Evolutionary conservation across 2,113 vertebrate genomes (phyloP), one percentile per base, ranked within the genome.

Genomic region (Pungitius pungitius): DNA sequence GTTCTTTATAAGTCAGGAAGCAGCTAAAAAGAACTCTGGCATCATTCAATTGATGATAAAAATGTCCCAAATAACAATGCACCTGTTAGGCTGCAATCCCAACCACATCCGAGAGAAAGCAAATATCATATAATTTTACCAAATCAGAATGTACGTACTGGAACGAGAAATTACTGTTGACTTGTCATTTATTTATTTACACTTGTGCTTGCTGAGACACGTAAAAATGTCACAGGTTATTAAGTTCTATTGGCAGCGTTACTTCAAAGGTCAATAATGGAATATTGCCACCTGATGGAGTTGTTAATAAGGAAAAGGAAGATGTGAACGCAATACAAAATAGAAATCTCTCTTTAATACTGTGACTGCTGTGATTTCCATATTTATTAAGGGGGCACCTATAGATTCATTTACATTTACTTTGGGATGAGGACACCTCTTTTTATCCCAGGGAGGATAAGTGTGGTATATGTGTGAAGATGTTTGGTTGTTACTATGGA

Each of bases 401-500:
- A 15, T 6, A 22, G 22, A 51, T 37, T 3, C 24, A 0, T 51
- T 18, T 4, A 33, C 6, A 22, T 3, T 20, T 12, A 49, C 39
- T 22, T 51, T 22, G 8, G 8, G 39, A 51, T 35, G 10, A 35
- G 43, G 8, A 33, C 66, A 12, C n/a, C 52, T 33, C 22, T 49
- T 56, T 18, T n/a, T 62, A n/a, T 56, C 9, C n/a, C 6, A 69
- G 1, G 43, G 4, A 52, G 8, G 39, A 13, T 37, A 39, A n/a
- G 64, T 77, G 7, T 55, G 12, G 8, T 43, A n/a, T 37, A 43
- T 60, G 22, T 56, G 47, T 70, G 49, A 75, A n/a, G n/a, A 47
- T 77, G 57, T 80, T 61, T 24, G 26, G 42, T 17, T 70, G 45
- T 72, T 72, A 52, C 20, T 73, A 35, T 40, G 54, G 40, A 45